These are phyloP conservation scores for Nasonia vitripennis DNA, from an alignment of 1,140 invertebrate genomes.

Conservation along the genomic window DNA sequence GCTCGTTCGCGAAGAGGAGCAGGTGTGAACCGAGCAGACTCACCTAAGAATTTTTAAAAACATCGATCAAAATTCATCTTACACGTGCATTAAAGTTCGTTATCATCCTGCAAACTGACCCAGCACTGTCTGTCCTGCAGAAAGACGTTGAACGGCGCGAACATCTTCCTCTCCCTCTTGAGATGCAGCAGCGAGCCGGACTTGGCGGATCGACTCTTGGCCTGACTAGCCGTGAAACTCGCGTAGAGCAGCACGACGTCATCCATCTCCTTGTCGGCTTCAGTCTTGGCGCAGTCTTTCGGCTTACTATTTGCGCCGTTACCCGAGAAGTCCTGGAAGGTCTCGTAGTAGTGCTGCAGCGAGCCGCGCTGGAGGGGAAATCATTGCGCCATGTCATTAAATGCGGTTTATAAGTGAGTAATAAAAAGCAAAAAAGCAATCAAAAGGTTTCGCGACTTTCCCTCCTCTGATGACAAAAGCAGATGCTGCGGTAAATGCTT, in stretches of 20 bases:
- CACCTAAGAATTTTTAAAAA: neutral
- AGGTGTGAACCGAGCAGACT: conserved; percentile 65
- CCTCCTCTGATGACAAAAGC: too few species aligned
- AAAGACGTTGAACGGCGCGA: conserved; percentile 56
- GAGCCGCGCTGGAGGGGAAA: neutral
- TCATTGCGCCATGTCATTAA: neutral
- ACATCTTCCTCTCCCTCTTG: conserved; percentile 61
- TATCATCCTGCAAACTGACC: conserved; percentile 52
- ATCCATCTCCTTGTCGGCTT: neutral
- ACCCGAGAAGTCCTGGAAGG: conserved; percentile 58
- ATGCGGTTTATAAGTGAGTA: too few species aligned
- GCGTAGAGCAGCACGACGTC: conserved; percentile 55
- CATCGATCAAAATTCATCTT: too few species aligned
- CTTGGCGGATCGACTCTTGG: conserved; percentile 59
- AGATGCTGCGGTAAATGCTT: too few species aligned
- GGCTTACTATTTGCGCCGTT: conserved; percentile 43
- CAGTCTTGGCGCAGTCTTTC: neutral
- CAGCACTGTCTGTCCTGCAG: conserved; percentile 62
- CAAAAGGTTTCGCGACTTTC: too few species aligned
- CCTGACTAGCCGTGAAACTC: conserved; percentile 60
- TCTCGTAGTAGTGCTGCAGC: conserved; percentile 65
- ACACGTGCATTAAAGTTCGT: too few species aligned
- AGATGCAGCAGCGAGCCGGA: conserved; percentile 60
- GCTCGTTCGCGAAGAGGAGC: conserved; percentile 65
- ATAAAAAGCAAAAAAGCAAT: too few species aligned